phyloP scores from a whole-genome alignment of 2,113 vertebrate genomes.

The Alosa alosa region DNA sequence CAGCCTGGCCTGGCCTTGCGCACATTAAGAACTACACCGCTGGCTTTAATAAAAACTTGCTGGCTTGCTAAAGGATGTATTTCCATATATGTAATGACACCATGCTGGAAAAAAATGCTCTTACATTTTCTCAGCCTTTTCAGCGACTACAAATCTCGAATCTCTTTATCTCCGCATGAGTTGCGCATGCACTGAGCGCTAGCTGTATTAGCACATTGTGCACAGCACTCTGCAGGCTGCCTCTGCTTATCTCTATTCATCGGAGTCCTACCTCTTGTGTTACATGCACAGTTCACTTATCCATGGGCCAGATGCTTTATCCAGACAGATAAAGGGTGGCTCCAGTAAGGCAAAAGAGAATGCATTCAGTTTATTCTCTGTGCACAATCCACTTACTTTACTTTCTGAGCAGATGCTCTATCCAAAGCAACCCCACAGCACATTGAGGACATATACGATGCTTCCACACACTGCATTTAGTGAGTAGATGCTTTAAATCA shows the following conservation, averaged over 20 bases:
- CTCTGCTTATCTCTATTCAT: background rate
- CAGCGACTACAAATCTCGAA: background rate
- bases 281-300: background rate
- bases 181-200: background rate
- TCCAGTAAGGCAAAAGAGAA: background rate
- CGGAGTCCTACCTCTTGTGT: background rate
- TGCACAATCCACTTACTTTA: background rate
- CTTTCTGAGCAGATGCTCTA: background rate
- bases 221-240: background rate
- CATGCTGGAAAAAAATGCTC: background rate
- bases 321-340: background rate
- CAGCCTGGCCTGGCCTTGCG: background rate
- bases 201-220: background rate
- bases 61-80: background rate
- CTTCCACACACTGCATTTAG: background rate
- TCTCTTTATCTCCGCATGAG: background rate
- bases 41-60: background rate
- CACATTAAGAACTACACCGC: background rate
- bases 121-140: background rate
- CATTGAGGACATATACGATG: background rate
- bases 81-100: background rate
- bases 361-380: background rate
- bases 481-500: background rate
- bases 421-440: background rate
- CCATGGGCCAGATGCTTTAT: background rate